Percentiles rank a stretch among this genome's conserved stretches.
These are phyloP conservation scores for Pygocentrus nattereri DNA, from an alignment of 2,797 vertebrate species.

Conservation along the genomic window DNA sequence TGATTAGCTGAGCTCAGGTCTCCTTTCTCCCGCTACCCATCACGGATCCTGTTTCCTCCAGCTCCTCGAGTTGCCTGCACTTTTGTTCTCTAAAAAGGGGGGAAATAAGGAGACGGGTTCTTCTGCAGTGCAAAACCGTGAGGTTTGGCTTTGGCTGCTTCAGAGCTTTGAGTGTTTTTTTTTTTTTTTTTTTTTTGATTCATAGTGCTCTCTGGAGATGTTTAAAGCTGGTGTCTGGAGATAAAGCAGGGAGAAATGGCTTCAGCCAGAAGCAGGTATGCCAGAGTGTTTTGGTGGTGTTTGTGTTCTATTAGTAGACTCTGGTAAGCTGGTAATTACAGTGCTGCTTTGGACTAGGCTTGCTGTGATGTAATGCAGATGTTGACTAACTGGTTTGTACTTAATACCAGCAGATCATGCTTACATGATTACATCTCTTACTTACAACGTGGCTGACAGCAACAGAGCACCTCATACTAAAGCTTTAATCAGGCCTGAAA, in stretches of 20 bases:
- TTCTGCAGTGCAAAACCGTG: background rate
- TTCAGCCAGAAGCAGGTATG: constrained; percentile 49
- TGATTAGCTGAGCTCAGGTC: constrained; percentile 56
- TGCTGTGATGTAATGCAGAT: background rate
- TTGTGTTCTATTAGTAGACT: background rate
- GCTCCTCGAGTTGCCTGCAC: constrained; percentile 47
- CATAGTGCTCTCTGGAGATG: background rate
- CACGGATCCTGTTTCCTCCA: constrained; percentile 63
- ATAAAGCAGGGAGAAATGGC: constrained; percentile 42
- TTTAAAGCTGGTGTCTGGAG: constrained; percentile 17
- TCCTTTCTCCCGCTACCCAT: constrained; percentile 45
- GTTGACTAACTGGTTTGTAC: background rate
- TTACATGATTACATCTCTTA: no score
- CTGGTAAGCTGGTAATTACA: background rate
- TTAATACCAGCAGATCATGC: background rate
- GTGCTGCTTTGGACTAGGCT: background rate
- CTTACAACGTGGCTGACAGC: no score
- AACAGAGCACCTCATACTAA: no score
- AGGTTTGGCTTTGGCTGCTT: constrained; percentile 6
- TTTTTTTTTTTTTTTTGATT: background rate
- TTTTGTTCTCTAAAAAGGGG: constrained; percentile 44
- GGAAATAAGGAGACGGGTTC: constrained; percentile 42
- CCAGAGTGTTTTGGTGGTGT: background rate
- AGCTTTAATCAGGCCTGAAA: no score
- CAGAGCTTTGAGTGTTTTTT: constrained; percentile 17